Conservation (phyloP, 2,113 vertebrate species). For the Garra rufa region DNA sequence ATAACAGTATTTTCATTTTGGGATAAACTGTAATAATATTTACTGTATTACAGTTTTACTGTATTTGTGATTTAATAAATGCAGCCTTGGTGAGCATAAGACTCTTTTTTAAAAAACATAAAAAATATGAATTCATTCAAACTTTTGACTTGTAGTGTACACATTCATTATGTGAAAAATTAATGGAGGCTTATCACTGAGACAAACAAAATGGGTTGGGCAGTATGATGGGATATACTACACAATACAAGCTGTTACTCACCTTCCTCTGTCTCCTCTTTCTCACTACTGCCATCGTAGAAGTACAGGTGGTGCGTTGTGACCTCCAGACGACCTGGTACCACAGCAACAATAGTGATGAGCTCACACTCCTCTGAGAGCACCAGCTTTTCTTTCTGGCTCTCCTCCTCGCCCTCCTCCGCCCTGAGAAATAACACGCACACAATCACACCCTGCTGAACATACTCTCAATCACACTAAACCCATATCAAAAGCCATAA, state of each 20-base stretch:
- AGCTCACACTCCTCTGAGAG: conserved; percentile 95
- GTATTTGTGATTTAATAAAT: not conserved
- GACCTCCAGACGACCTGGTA: conserved; percentile 90
- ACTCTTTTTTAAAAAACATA: too few species aligned
- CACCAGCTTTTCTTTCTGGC: conserved; percentile 91
- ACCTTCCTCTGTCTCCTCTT: conserved; percentile 96
- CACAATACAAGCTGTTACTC: conserved; percentile 21
- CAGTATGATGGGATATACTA: not conserved
- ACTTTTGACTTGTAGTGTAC: not conserved
- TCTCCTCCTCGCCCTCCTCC: conserved; percentile 88
- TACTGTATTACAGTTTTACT: not conserved
- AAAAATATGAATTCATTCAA: not conserved
- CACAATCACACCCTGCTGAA: not conserved
- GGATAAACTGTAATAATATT: too few species aligned
- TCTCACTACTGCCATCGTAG: conserved; percentile 90
- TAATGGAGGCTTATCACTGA: not conserved
- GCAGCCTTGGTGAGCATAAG: not conserved
- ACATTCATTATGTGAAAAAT: not conserved
- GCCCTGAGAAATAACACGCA: conserved; percentile 68
- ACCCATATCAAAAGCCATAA: not conserved
- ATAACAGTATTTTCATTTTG: too few species aligned
- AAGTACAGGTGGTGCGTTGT: conserved; percentile 96
- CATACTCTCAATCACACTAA: not conserved
- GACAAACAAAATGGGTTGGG: not conserved
- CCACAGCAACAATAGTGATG: conserved; percentile 89